These are phyloP conservation scores for Embiotoca jacksoni DNA, from an alignment of 2,113 vertebrate genomes.

Conservation along the genomic window DNA sequence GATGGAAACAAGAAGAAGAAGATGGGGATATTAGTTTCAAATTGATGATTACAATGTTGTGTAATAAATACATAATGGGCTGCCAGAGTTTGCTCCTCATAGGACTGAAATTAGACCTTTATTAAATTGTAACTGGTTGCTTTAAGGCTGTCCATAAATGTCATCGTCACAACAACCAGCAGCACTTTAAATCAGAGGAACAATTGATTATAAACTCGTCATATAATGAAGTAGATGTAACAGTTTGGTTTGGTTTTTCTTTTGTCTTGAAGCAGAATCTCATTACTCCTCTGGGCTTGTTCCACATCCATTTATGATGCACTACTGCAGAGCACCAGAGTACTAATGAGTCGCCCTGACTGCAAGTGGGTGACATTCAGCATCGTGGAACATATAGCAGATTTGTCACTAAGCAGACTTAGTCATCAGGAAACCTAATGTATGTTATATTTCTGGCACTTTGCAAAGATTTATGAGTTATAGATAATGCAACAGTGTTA, in stretches of 20 bases:
- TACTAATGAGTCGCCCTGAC: slow-evolving; percentile 53
- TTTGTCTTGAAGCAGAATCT: slow-evolving; percentile 43
- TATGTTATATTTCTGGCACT: slow-evolving; percentile 1
- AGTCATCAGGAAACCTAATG: slow-evolving; percentile 7
- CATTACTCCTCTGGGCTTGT: slow-evolving; percentile 21
- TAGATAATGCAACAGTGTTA: neutral
- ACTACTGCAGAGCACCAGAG: slow-evolving; percentile 26
- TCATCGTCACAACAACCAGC: slow-evolving; percentile 13
- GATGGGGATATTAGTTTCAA: slow-evolving; percentile 42
- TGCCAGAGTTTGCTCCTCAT: neutral
- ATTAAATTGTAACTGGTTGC: neutral
- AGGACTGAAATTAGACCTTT: slow-evolving; percentile 28
- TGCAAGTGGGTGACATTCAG: slow-evolving; percentile 60
- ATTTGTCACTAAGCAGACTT: slow-evolving; percentile 26
- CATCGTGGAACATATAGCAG: neutral
- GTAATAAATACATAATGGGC: slow-evolving; percentile 42
- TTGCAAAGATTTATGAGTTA: slow-evolving; percentile 23
- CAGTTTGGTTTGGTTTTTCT: slow-evolving; percentile 33
- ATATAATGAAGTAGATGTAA: slow-evolving; percentile 12
- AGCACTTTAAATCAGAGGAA: slow-evolving; percentile 6
- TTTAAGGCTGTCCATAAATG: slow-evolving; percentile 14
- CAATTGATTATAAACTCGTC: slow-evolving; percentile 8
- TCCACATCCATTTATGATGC: slow-evolving; percentile 41
- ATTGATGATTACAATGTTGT: slow-evolving; percentile 4
- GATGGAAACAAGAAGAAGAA: slow-evolving; percentile 38